A percentile compares a stretch with the other conserved stretches of the same genome.
These are phyloP conservation scores for Oreochromis aureus DNA, from an alignment of 2,113 vertebrate species.

Conservation along the genomic window DNA sequence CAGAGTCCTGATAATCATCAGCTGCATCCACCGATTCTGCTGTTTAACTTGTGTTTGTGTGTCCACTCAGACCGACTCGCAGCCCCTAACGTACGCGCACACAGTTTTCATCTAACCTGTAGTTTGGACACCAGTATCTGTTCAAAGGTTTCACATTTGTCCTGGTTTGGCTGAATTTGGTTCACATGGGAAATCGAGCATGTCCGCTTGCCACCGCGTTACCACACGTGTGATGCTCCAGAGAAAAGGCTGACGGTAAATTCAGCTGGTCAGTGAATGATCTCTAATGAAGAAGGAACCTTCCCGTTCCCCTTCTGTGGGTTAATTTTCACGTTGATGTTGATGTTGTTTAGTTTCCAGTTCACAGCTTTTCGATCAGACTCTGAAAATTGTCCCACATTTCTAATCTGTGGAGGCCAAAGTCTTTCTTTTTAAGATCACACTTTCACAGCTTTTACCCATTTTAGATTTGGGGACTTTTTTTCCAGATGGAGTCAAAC, in stretches of 20 bases:
- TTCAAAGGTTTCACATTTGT: not conserved
- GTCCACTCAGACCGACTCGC: not conserved
- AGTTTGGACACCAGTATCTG: not conserved
- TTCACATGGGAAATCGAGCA: not conserved
- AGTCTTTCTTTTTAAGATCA: not conserved
- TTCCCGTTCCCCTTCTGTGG: not conserved
- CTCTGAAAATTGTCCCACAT: not conserved
- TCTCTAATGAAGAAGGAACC: not conserved
- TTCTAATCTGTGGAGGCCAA: not conserved
- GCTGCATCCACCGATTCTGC: slow-evolving; percentile 10
- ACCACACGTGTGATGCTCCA: not conserved
- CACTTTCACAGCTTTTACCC: not conserved
- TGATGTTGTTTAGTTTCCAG: not conserved
- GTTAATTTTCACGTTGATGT: not conserved
- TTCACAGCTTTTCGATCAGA: not conserved
- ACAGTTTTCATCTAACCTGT: not conserved
- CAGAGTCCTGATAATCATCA: slow-evolving; percentile 40
- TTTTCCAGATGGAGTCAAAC: not conserved
- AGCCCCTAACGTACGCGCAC: not conserved
- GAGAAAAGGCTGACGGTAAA: not conserved
- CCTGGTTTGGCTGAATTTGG: not conserved
- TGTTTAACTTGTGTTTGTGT: slow-evolving; percentile 5
- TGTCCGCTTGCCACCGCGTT: accelerated
- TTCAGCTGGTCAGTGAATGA: not conserved
- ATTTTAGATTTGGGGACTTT: not conserved